phyloP scores from a whole-genome alignment of 2,113 vertebrate genomes.

The Menidia beryllina region DNA sequence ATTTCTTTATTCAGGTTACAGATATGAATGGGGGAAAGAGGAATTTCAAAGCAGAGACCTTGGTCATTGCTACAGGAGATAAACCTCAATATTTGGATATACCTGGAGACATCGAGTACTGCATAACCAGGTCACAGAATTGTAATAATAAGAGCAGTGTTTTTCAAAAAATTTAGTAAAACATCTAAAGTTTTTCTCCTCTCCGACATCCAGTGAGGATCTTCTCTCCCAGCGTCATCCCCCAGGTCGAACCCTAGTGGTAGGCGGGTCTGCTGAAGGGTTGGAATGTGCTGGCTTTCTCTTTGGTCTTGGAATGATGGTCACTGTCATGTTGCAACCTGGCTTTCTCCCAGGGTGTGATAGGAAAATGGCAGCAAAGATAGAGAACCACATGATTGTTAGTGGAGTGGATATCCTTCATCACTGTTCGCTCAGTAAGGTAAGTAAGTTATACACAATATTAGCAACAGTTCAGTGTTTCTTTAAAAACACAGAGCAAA shows the following conservation, averaged over 20 bases:
- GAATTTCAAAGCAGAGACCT: conserved; percentile 81
- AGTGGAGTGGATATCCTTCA: conserved; percentile 84
- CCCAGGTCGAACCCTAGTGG: conserved; percentile 85
- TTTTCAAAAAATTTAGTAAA: not conserved
- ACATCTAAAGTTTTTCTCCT: not conserved
- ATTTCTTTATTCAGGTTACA: conserved; percentile 59
- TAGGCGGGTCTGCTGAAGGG: conserved; percentile 88
- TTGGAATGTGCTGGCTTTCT: conserved; percentile 88
- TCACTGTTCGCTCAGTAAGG: conserved; percentile 83
- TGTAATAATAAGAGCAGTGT: too few species aligned
- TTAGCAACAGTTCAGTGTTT: not conserved
- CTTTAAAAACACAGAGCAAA: not conserved
- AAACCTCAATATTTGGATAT: conserved; percentile 83
- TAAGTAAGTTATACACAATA: conserved; percentile 43
- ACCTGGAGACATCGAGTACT: conserved; percentile 85
- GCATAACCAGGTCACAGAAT: conserved; percentile 87
- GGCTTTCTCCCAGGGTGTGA: conserved; percentile 86
- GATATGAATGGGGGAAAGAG: conserved; percentile 82
- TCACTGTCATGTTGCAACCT: conserved; percentile 87
- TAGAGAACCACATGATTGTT: conserved; percentile 85
- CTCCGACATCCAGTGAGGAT: conserved; percentile 81
- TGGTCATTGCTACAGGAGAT: conserved; percentile 87
- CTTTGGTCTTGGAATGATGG: conserved; percentile 83
- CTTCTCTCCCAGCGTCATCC: conserved; percentile 86
- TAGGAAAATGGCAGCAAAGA: conserved; percentile 85